Evolutionary conservation across 2,113 vertebrate genomes (phyloP).

Genomic region (Edolisoma coerulescens): DNA sequence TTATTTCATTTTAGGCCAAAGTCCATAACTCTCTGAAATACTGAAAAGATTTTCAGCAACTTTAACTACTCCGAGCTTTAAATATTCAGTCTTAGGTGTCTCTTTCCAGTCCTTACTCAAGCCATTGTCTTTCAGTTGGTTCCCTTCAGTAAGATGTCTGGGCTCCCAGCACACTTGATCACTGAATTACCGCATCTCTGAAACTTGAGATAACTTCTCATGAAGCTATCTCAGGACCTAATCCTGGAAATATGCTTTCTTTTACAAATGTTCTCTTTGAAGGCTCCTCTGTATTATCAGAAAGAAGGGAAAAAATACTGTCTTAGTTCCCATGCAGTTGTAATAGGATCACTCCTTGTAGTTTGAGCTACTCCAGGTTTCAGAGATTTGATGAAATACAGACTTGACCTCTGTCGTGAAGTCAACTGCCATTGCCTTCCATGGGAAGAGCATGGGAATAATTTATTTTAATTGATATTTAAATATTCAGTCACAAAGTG

Average conservation of each 20-base stretch:
- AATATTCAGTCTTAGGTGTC: accelerated
- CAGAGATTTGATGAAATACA: neutral
- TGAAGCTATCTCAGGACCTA: neutral
- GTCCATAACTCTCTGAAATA: neutral
- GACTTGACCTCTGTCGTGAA: neutral
- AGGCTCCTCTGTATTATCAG: neutral
- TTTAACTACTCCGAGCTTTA: neutral
- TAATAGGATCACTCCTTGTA: neutral
- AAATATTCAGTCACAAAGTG: neutral
- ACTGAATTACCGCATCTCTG: neutral
- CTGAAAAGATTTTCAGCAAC: neutral
- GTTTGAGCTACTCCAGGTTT: neutral
- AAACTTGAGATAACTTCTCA: neutral
- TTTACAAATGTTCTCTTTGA: neutral
- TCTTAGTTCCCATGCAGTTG: neutral
- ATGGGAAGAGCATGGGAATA: neutral
- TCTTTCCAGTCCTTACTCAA: neutral
- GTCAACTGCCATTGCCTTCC: neutral
- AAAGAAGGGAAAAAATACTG: neutral
- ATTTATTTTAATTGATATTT: neutral
- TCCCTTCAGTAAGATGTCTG: neutral
- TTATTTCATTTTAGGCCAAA: neutral
- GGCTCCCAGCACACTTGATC: neutral
- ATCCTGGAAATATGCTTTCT: neutral
- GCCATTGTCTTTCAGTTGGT: neutral